Evolutionary conservation across 2,113 vertebrate genomes (phyloP).

Genomic region (Lophochroa leadbeateri): DNA sequence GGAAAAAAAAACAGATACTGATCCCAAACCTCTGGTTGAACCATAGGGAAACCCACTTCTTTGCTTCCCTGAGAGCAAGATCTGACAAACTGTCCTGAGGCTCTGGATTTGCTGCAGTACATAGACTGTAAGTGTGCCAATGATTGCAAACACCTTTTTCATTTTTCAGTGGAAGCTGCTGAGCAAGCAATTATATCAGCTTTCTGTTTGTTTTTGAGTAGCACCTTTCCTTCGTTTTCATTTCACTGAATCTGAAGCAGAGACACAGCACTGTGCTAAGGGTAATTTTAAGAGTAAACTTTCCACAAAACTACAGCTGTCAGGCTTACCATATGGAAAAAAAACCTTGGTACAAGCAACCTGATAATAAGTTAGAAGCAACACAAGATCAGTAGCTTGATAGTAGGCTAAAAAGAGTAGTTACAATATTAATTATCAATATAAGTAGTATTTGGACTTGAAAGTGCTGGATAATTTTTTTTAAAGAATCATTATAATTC

Average conservation of each 20-base stretch:
- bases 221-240: neutral
- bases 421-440: neutral
- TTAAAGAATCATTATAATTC: neutral
- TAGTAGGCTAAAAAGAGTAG: neutral
- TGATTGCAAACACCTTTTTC: neutral
- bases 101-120: neutral
- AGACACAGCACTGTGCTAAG: neutral
- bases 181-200: neutral
- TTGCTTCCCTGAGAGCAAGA: neutral
- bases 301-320: neutral
- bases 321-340: neutral
- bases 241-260: neutral
- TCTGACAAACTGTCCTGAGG: neutral
- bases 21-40: neutral
- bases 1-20: neutral
- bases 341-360: neutral
- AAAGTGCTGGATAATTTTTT: neutral
- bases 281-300: neutral
- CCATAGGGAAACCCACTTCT: neutral
- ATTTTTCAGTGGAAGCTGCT: neutral
- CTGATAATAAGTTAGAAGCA: neutral
- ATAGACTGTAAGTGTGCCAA: fast-evolving
- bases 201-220: neutral
- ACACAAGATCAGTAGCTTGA: neutral
- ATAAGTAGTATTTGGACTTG: neutral